Evolutionary conservation across 2,113 vertebrate genomes (phyloP), one percentile per base, ranked within the genome.

Genomic region (Hyaena hyaena): DNA sequence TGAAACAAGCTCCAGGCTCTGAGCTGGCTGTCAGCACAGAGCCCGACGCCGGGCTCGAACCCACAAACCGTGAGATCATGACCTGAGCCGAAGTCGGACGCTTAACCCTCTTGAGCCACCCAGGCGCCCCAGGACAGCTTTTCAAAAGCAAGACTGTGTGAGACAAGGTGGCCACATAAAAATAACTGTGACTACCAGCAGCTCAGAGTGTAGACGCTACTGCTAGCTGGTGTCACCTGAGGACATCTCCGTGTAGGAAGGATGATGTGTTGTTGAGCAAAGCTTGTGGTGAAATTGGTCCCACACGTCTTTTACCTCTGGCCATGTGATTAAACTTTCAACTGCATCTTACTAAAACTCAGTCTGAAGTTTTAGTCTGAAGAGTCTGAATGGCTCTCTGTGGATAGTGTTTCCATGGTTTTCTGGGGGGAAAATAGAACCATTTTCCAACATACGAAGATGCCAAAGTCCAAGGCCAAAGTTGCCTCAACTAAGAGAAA

Each of bases 151-250:
- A 50, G 17, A 35, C 65, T 3, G 0, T n/a, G 69, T 6, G 45
- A 48, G 45, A 55, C 21, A 24, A 10, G 35, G 26, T 1, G 55
- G 19, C 53, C 53, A 31, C 26, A 3, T 11, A 39, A 53, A 39
- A 61, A 12, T 21, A 11, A 5, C 33, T 2, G 3, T 14, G 23
- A 45, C 39, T 33, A 14, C 35, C 26, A 69, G 77, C 33, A 21
- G 15, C 63, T 68, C 69, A 33, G 9, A 50, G 73, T 12, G 0
- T 0, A 33, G 1, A 17, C 0, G 1, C 16, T 10, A 6, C 0
- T 4, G 35, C 17, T 0, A 4, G 65, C 73, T 17, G 12, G 10
- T 10, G 35, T 28, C 35, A 1, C 2, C 5, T 4, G 6, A 10
- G 31, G 39, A 21, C 53, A 7, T 35, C 81, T 35, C 28, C 4